Evolutionary conservation across 2,113 vertebrate genomes (phyloP).

Genomic region (Cochlearius cochlearius): DNA sequence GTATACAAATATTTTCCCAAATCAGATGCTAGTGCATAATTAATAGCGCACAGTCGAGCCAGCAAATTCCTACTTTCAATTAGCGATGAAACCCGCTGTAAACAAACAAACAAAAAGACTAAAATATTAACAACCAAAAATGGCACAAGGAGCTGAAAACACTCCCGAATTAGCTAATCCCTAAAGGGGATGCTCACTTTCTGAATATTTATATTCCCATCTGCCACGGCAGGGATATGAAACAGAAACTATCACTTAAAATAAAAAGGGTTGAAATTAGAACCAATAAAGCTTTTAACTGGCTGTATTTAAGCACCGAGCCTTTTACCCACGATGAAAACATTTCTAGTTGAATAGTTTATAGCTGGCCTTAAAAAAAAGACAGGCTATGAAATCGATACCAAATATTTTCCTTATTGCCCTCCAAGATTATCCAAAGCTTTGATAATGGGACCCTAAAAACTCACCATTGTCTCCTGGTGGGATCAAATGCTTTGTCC

Average conservation of each 20-base stretch:
- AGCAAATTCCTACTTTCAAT: neutral
- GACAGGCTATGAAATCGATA: neutral
- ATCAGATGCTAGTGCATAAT: neutral
- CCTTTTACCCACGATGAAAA: fast-evolving
- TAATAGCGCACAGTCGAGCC: neutral
- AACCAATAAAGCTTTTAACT: neutral
- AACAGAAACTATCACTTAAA: neutral
- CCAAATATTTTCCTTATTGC: neutral
- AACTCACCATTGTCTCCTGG: slow-evolving; percentile 98
- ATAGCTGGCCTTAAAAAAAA: neutral
- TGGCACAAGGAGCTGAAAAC: neutral
- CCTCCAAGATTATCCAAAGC: slow-evolving; percentile 22
- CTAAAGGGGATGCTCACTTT: neutral
- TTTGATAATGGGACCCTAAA: slow-evolving; percentile 58
- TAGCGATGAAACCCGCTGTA: neutral
- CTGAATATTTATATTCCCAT: slow-evolving; percentile 18
- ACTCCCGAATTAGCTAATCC: neutral
- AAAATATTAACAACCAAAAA: neutral
- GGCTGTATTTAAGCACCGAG: neutral
- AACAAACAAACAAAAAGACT: neutral
- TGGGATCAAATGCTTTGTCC: slow-evolving; percentile 99
- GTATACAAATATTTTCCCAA: neutral
- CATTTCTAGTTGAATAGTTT: neutral
- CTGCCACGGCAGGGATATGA: neutral
- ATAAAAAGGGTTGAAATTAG: neutral